Base-by-base conservation (phyloP, 2,888 invertebrate genomes). In the Noctuana brunneofusca region DNA sequence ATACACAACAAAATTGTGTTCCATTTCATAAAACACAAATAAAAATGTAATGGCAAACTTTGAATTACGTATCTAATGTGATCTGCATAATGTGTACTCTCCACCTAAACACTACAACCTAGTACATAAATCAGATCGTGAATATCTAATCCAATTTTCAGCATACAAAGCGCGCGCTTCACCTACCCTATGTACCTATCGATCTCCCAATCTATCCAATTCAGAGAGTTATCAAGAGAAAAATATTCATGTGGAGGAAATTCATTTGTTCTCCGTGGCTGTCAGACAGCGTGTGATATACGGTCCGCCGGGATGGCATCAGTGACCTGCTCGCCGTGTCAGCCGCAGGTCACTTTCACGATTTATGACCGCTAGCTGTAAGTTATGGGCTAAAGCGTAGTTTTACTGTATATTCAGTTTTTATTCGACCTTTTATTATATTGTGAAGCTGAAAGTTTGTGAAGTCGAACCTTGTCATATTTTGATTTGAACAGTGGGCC, bases 351-450 rank as follows among this genome's bases (percentile, higher is more conserved):
- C 46, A 46, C 18, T 20, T 6, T 4, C 3, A 12, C 46, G 46
- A 46, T 46, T 46, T 46, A 46, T 46, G 46, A 46, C 20, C 46
- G 11, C 46, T 20, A 20, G 11, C 46, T 20, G 46, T 46, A 20
- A 46, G 46, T 46, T 46, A 46, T 18, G 46, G 46, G 20, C 55
- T 24, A 55, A 38, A n/a, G 24, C 24, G 14, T 38, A 14, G 54
- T 41, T 41, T 41, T 14, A 24, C 38, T 38, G 38, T 22, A 20
- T 24, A 38, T 24, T 54, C 35, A 16, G 24, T 55, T 55, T 55
- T 24, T 24, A 16, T 9, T 14, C 22, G 38, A 14, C 54, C 35
- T 16, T 38, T 22, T 54, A 24, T 41, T n/a, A 27, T 27, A 6
- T 18, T 12, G 20, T 20, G 12, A 20, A 3, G 20, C 18, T 20